Percentiles rank a stretch among this genome's conserved stretches.
Conservation (phyloP, 1,140 invertebrate genomes). For the Lepidurus packardi region DNA sequence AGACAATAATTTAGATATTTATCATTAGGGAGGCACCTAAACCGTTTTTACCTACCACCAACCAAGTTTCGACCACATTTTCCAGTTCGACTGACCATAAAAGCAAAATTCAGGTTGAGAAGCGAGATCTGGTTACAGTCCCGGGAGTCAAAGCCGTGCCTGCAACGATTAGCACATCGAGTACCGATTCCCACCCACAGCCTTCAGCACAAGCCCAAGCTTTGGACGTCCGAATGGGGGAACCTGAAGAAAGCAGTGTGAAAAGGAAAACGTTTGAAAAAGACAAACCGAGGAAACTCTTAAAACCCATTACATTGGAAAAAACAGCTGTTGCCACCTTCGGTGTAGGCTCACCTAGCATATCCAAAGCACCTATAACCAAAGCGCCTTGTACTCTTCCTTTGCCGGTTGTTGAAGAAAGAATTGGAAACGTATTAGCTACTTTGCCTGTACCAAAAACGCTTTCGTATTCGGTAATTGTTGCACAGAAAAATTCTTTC, state of each 20-base stretch:
- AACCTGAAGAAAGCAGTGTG: not conserved
- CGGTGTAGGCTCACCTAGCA: not conserved
- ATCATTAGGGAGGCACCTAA: conserved; percentile 29
- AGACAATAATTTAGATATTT: not conserved
- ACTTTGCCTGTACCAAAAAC: not conserved
- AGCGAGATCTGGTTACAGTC: conserved; percentile 61
- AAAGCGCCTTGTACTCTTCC: not conserved
- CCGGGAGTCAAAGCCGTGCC: conserved; percentile 38
- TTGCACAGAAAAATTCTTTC: not conserved
- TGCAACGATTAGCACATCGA: conserved; percentile 33
- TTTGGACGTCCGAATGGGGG: conserved; percentile 27
- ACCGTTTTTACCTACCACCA: conserved; percentile 16
- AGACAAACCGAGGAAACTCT: not conserved
- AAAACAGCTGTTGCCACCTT: not conserved
- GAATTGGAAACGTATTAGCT: not conserved
- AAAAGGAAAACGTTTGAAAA: not conserved
- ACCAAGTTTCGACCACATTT: conserved; percentile 52
- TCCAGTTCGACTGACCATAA: conserved; percentile 70
- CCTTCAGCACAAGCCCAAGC: not conserved
- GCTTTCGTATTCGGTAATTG: not conserved
- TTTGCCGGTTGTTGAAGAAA: not conserved
- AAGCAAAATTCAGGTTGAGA: conserved; percentile 75
- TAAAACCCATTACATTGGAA: not conserved
- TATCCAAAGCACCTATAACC: not conserved
- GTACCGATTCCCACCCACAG: not conserved